These are phyloP conservation scores for Athripsodes cinereus DNA, from an alignment of 2,888 invertebrate species.

Conservation along the genomic window DNA sequence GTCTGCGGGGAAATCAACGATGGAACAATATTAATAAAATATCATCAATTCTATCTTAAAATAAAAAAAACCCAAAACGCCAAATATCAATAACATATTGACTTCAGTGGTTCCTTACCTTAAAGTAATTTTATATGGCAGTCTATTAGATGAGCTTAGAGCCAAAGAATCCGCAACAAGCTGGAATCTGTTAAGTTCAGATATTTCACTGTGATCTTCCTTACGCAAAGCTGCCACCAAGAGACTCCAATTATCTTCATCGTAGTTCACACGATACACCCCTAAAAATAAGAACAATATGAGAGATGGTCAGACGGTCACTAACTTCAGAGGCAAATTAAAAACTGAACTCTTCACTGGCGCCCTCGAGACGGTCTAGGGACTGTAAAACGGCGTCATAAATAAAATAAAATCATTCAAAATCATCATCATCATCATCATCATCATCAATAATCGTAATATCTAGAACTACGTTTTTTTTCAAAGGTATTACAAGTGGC, in stretches of 20 bases:
- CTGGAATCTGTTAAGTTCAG: constrained; percentile 72
- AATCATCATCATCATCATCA: too few species aligned
- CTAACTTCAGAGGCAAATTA: too few species aligned
- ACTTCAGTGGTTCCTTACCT: constrained; percentile 34
- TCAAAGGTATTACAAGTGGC: too few species aligned
- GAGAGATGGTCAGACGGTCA: too few species aligned
- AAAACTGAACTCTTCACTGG: too few species aligned
- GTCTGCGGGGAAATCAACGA: background rate
- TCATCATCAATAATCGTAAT: too few species aligned
- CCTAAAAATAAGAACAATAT: constrained; percentile 41
- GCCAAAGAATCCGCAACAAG: constrained; percentile 74
- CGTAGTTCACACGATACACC: constrained; percentile 72
- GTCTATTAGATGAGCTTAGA: constrained; percentile 58
- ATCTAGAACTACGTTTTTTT: too few species aligned
- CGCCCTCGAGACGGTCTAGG: too few species aligned
- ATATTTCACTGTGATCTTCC: constrained; percentile 45
- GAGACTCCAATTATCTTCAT: constrained; percentile 65
- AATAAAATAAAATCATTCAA: too few species aligned
- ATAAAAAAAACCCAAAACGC: background rate
- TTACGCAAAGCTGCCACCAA: constrained; percentile 53
- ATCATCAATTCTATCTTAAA: background rate
- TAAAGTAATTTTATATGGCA: constrained; percentile 60
- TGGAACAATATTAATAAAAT: too few species aligned
- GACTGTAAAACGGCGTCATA: too few species aligned
- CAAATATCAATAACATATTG: too few species aligned